phyloP scores from a whole-genome alignment of 2,113 vertebrate species.

The Microtus ochrogaster region DNA sequence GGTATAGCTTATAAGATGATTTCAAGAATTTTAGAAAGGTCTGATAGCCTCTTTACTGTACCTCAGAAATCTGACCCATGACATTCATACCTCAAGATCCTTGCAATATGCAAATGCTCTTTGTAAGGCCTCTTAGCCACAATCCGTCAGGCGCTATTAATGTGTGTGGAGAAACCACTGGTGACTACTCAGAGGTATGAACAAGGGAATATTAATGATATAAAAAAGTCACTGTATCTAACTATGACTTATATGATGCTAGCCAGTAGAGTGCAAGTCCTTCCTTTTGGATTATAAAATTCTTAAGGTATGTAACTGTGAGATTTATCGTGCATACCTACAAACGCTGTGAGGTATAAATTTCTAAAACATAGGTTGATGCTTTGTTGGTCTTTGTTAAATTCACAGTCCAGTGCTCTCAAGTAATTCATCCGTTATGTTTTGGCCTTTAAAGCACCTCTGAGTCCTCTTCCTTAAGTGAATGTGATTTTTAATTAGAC shows the following conservation, averaged over 20 bases:
- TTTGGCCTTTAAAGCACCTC: slow-evolving; percentile 5
- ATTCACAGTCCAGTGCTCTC: background rate
- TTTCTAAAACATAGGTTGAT: background rate
- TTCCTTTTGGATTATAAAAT: background rate
- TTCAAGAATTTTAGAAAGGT: slow-evolving; percentile 38
- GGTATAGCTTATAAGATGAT: background rate
- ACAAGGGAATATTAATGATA: background rate
- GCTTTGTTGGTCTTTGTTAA: background rate
- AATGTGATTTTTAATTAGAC: background rate
- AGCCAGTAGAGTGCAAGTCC: background rate
- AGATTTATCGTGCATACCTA: background rate
- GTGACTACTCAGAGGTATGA: background rate
- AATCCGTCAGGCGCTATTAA: background rate
- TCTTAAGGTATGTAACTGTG: background rate
- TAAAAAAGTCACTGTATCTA: background rate
- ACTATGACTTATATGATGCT: background rate
- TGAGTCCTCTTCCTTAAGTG: slow-evolving; percentile 5
- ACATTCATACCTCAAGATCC: slow-evolving; percentile 9
- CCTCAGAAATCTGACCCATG: slow-evolving; percentile 17
- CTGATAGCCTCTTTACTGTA: background rate
- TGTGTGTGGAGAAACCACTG: background rate
- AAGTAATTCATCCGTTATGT: background rate
- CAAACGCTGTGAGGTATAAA: background rate
- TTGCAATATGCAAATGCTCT: slow-evolving; percentile 41
- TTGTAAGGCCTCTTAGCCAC: background rate